Base-by-base conservation (phyloP, 2,797 vertebrate genomes). In the Eutrigla gurnardus region DNA sequence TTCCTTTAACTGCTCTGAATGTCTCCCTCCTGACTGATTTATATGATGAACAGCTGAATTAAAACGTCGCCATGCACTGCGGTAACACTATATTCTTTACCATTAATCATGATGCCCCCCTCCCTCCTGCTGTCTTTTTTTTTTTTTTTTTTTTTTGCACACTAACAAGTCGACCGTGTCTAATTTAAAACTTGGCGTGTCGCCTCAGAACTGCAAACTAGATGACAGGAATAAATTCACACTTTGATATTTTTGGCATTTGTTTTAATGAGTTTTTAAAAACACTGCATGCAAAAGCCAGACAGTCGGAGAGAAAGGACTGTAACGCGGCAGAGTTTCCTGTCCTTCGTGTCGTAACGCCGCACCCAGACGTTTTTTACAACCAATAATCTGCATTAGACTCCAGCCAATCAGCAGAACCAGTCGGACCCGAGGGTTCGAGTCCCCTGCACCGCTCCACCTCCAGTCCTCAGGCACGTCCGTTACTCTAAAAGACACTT, bases 211-310 rank as follows among this genome's bases (percentile, higher is more conserved):
- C 32, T 46, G 57, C 49, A 33, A 65, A 65, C 17, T 3, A 3
- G 55, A 53, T 10, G 37, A n/a, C 17, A 62, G 18, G 13, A 80
- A 83, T 67, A 40, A 71, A 81, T 71, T 73, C 57, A 87, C 80
- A 78, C 77, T 33, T 60, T 10, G 55, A 73, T 63, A 73, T 66
- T 76, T 89, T 88, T 83, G 80, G 49, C 65, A 81, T 92, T 90
- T 84, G 50, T 89, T 92, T 92, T 93, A 90, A 90, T 93, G 83
- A 72, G 71, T 90, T 89, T 25, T 63, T 90, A 90, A 91, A 94
- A 94, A 91, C 90, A 92, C 88, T 93, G 90, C 93, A 94, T 94
- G 93, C 93, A 92, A 88, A 92, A 82, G 77, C 83, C 87, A 80
- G 83, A 89, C 86, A 87, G 87, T 90, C 85, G 78, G 85, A 86